Evolutionary conservation across 2,888 invertebrate species (phyloP).

Genomic region (Leucophora obtusa): DNA sequence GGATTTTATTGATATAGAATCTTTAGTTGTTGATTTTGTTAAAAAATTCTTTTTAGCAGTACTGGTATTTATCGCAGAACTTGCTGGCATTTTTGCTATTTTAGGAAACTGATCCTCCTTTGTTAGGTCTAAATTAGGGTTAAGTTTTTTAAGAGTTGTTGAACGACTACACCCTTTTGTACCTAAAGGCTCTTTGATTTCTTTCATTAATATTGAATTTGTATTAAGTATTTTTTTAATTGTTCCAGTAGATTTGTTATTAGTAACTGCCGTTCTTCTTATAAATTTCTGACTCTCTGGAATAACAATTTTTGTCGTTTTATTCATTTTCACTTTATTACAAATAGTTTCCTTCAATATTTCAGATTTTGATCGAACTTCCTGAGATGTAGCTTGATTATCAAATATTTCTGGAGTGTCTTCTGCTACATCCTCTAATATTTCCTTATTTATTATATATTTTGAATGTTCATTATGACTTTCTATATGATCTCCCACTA

Average conservation of each 20-base stretch:
- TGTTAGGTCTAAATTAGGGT: not conserved
- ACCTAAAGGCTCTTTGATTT: constrained; percentile 8
- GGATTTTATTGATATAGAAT: constrained; percentile 55
- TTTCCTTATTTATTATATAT: not conserved
- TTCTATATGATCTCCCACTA: not conserved
- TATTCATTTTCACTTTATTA: not conserved
- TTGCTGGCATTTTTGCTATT: constrained; percentile 40
- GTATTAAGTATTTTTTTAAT: not conserved
- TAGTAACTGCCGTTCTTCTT: not conserved
- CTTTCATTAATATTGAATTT: not conserved
- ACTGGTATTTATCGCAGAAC: constrained; percentile 6
- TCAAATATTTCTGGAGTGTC: not conserved
- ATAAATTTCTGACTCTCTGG: not conserved
- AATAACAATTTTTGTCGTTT: constrained; percentile 3
- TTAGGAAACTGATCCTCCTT: constrained; percentile 26
- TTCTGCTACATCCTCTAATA: not conserved
- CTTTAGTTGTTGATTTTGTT: constrained; percentile 15
- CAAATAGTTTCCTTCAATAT: not conserved
- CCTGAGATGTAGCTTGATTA: not conserved
- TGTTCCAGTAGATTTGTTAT: not conserved
- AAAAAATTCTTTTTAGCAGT: not conserved
- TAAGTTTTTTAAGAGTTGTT: constrained; percentile 39
- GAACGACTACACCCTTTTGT: constrained; percentile 16
- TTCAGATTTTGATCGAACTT: not conserved
- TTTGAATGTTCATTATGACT: not conserved